These are phyloP conservation scores for Idaea straminata DNA, from an alignment of 2,888 invertebrate genomes.

Conservation along the genomic window DNA sequence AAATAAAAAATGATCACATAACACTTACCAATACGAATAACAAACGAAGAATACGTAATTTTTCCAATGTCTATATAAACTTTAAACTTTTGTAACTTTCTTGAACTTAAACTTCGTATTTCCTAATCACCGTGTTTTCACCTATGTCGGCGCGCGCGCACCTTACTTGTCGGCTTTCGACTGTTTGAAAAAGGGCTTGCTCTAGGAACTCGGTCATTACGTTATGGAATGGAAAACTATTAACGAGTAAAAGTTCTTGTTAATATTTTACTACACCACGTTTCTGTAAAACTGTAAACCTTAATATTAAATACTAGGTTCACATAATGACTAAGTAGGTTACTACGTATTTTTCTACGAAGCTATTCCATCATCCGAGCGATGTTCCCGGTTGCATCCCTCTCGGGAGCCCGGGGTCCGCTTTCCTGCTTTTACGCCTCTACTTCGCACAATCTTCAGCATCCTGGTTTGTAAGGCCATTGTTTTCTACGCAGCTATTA, in stretches of 20 bases:
- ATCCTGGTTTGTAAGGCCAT: too few species aligned
- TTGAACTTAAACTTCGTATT: constrained; percentile 6
- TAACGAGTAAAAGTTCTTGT: constrained; percentile 49
- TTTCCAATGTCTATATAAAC: neutral
- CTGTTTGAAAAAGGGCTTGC: constrained; percentile 64
- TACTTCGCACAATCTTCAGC: too few species aligned
- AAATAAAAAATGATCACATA: neutral
- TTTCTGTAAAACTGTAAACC: neutral
- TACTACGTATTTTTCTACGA: too few species aligned
- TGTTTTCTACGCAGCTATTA: too few species aligned
- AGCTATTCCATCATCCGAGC: too few species aligned
- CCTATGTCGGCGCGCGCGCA: constrained; percentile 36
- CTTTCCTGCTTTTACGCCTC: too few species aligned
- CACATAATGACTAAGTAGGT: too few species aligned
- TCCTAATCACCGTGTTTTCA: constrained; percentile 32
- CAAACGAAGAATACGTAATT: neutral
- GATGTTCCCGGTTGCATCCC: too few species aligned
- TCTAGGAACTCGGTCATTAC: constrained; percentile 37
- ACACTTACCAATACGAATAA: neutral
- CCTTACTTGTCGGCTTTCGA: constrained; percentile 43
- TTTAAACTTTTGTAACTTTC: constrained; percentile 4
- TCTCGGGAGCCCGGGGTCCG: too few species aligned
- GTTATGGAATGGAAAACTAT: constrained; percentile 55
- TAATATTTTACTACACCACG: neutral
- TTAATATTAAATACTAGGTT: too few species aligned